Conservation (phyloP, 2,113 vertebrate species). For the Lonchura striata region DNA sequence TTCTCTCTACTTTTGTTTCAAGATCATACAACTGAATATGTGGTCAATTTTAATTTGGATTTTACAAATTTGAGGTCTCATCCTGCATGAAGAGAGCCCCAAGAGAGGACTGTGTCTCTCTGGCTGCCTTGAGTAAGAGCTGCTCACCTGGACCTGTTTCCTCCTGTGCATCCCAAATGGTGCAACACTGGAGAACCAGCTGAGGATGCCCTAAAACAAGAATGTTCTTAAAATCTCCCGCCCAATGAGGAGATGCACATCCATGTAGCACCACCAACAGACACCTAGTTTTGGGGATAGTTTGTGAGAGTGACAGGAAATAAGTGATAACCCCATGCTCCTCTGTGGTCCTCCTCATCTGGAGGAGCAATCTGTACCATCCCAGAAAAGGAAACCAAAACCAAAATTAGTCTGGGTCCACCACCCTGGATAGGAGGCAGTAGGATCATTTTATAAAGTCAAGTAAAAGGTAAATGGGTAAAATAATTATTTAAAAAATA, state of each 20-base stretch:
- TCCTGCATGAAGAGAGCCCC: background rate
- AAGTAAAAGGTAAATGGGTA: background rate
- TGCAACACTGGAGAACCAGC: background rate
- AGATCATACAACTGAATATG: background rate
- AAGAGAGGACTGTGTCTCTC: background rate
- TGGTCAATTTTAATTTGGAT: background rate
- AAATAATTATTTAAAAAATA: background rate
- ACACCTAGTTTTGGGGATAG: background rate
- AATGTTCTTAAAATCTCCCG: background rate
- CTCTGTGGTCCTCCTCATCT: background rate
- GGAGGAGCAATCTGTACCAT: background rate
- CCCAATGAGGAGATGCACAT: background rate
- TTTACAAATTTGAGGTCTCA: background rate
- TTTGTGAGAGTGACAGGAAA: background rate
- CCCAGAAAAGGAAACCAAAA: background rate
- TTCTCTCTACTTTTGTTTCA: background rate
- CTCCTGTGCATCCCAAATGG: accelerated
- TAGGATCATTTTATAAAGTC: background rate
- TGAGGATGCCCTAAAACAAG: background rate
- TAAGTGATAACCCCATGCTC: background rate
- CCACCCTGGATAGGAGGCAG: background rate
- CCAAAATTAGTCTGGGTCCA: background rate
- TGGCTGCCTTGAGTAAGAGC: background rate
- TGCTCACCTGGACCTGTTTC: background rate
- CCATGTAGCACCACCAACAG: background rate